Evolutionary conservation across 2,888 invertebrate species (phyloP), one percentile per base, ranked within the genome.

Genomic region (Euzetes globulus): DNA sequence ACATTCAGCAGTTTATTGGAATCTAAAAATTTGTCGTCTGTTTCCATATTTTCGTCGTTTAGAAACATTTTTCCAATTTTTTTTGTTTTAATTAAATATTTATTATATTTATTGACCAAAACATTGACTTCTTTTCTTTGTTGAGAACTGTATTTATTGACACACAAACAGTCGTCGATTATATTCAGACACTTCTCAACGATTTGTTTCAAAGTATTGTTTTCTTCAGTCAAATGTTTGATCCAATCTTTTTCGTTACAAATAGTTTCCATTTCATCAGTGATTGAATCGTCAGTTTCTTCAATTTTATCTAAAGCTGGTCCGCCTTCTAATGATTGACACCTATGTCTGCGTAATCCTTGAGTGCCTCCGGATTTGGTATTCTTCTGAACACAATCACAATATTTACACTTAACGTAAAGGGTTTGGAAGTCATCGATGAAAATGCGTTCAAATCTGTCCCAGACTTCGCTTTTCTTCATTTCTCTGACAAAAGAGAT

Each of bases 141-240:
- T 47, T 70, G 13, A 15, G 47, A 70, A 27, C 13, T 65, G 41
- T 47, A 70, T 47, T 47, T 45, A 47, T 47, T 70, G 15, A 41
- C 37, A 68, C 70, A 70, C 17, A 70, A 41, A 70, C 70, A 70
- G 15, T 70, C 45, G 25, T 70, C 70, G 22, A 70, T 70, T 19
- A 70, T 70, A 45, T 70, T 41, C 17, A 70, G 70, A 70, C 70
- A 70, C 22, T 70, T 70, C 13, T 70, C 27, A 7, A 70, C 70
- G 13, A 70, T 70, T 22, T 19, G 1, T 47, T 70, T 70, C n/a
- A 70, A 22, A 70, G 27, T 47, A 5, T 70, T 45, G 47, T 45
- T 70, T 25, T 70, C 70, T 22, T 70, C 25, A 1, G 4, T 15
- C 17, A 70, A 47, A 9, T 70, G 22, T 3, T 41, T 47, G 5